phyloP scores from a whole-genome alignment of 2,113 vertebrate genomes.

The Dryoscopus gambensis region DNA sequence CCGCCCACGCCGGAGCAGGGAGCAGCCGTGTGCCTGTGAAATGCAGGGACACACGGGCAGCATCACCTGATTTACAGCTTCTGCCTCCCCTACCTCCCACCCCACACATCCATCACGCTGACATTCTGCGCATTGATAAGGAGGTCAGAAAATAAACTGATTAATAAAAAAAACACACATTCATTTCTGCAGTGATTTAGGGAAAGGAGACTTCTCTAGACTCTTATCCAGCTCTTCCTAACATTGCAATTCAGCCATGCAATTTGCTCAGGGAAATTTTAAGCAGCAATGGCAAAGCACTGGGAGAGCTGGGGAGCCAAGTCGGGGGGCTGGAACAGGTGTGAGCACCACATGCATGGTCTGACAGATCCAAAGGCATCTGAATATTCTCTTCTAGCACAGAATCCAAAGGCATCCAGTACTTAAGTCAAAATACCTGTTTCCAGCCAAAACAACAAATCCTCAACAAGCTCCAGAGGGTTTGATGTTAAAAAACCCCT shows the following conservation, averaged over 20 bases:
- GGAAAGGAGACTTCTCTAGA: neutral
- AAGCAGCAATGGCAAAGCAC: neutral
- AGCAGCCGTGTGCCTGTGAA: neutral
- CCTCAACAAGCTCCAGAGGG: neutral
- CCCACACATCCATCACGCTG: neutral
- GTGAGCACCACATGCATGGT: neutral
- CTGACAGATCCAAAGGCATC: neutral
- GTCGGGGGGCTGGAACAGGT: neutral
- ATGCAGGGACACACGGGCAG: neutral
- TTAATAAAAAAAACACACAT: fast-evolving
- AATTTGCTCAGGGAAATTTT: neutral
- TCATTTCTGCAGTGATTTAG: neutral
- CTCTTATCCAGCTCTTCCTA: neutral
- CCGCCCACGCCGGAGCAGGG: neutral
- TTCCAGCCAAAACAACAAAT: constrained; percentile 45
- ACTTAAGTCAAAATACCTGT: neutral
- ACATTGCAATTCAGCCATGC: neutral
- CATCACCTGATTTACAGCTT: neutral
- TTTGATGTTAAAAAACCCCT: neutral
- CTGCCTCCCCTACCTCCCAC: neutral
- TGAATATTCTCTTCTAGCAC: neutral
- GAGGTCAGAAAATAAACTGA: neutral
- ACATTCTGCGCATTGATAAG: neutral
- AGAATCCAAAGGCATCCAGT: neutral
- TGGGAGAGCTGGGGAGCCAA: neutral